Conservation (phyloP, 1,140 invertebrate genomes). For the Bactericera cockerelli region DNA sequence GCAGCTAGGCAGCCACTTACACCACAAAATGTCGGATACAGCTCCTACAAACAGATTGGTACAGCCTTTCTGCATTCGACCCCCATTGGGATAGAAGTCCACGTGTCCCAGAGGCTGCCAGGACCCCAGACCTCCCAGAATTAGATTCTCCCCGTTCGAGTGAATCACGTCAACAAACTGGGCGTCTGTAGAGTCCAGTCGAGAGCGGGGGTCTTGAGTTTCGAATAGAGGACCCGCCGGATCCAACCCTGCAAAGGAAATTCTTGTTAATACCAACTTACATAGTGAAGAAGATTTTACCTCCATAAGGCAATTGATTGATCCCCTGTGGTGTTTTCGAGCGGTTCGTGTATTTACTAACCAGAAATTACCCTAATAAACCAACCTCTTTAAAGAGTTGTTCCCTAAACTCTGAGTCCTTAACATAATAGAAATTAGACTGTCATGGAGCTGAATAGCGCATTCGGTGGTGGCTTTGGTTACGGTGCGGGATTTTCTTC, state of each 20-base stretch:
- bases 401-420: too few species aligned
- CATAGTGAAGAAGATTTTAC: too few species aligned
- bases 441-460: too few species aligned
- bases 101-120: constrained; percentile 79
- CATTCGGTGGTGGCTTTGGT: too few species aligned
- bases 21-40: constrained; percentile 77
- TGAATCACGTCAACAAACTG: constrained; percentile 90
- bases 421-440: too few species aligned
- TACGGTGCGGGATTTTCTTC: too few species aligned
- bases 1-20: too few species aligned
- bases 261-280: not conserved
- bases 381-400: too few species aligned
- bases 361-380: too few species aligned
- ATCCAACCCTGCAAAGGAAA: constrained; percentile 49
- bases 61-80: constrained; percentile 75
- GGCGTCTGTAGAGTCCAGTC: constrained; percentile 70
- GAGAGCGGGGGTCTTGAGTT: constrained; percentile 59
- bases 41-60: constrained; percentile 71
- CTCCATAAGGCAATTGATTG: too few species aligned
- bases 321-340: too few species aligned
- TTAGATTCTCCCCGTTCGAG: constrained; percentile 52
- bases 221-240: constrained; percentile 82
- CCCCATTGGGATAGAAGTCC: constrained; percentile 84
- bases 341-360: too few species aligned
- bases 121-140: constrained; percentile 66